Evolutionary conservation across 2,113 vertebrate genomes (phyloP).

Genomic region (Bothrops jararaca): DNA sequence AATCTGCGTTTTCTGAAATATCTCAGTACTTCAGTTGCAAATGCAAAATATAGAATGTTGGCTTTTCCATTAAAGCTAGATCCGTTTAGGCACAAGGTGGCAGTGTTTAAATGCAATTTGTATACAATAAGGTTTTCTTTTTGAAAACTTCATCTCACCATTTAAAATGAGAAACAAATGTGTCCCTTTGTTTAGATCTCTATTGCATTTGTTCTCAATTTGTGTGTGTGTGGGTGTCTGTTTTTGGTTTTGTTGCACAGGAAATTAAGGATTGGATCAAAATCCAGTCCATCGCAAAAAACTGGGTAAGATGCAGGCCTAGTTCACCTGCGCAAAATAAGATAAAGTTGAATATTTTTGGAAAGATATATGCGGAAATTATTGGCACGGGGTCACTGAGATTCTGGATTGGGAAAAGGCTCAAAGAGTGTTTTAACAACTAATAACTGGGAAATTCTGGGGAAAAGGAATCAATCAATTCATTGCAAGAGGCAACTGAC

Average conservation of each 20-base stretch:
- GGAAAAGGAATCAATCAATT: conserved; percentile 27
- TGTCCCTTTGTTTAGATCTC: background rate
- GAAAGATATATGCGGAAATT: background rate
- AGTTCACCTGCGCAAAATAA: background rate
- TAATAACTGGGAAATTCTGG: background rate
- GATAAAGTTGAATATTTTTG: background rate
- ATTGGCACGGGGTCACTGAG: background rate
- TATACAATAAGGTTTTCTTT: background rate
- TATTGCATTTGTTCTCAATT: background rate
- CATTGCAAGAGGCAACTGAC: background rate
- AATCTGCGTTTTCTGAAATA: background rate
- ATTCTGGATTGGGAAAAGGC: background rate
- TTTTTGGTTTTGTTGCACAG: too few species aligned
- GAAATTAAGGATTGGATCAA: background rate
- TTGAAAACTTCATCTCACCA: background rate
- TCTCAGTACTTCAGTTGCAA: background rate
- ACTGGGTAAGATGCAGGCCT: background rate
- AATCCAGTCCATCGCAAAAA: background rate
- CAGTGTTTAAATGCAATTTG: conserved; percentile 54
- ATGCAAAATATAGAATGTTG: background rate
- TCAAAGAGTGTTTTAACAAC: background rate
- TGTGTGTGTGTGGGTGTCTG: background rate
- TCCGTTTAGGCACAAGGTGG: conserved; percentile 61
- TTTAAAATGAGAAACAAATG: background rate
- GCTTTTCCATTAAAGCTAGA: background rate